phyloP scores from a whole-genome alignment of 2,888 invertebrate genomes.

The Mythimna impura region DNA sequence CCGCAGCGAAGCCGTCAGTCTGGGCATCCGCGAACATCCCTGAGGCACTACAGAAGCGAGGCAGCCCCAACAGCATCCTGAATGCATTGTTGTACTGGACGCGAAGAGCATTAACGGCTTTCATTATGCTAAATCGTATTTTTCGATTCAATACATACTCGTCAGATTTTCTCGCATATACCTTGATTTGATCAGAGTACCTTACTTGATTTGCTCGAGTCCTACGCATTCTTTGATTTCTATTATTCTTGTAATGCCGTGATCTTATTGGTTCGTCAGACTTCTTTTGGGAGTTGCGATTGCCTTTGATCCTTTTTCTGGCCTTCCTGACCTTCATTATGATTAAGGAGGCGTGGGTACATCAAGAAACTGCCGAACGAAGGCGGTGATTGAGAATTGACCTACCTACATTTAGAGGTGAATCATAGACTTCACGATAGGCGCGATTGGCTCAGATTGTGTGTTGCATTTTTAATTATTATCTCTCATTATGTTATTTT shows the following conservation, averaged over 20 bases:
- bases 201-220: conserved; percentile 18
- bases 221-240: conserved; percentile 41
- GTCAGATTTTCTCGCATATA: conserved; percentile 21
- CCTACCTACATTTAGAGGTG: not conserved
- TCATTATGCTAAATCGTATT: conserved; percentile 9
- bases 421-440: too few relatives aligned
- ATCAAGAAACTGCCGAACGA: not conserved
- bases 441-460: too few relatives aligned
- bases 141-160: conserved; percentile 29
- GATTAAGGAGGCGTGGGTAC: conserved; percentile 4
- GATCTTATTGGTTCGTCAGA: conserved; percentile 29
- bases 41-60: too few relatives aligned
- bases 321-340: conserved; percentile 11
- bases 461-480: too few relatives aligned
- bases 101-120: too few relatives aligned
- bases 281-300: conserved; percentile 12
- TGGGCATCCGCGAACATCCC: too few relatives aligned
- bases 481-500: not conserved
- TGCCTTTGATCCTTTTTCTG: conserved; percentile 27
- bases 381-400: not conserved
- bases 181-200: conserved; percentile 34
- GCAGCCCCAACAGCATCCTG: too few relatives aligned
- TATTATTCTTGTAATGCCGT: conserved; percentile 13
- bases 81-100: too few relatives aligned
- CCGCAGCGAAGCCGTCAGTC: too few relatives aligned